These are phyloP conservation scores for Tinea semifulvella DNA, from an alignment of 2,888 invertebrate genomes.

Conservation along the genomic window DNA sequence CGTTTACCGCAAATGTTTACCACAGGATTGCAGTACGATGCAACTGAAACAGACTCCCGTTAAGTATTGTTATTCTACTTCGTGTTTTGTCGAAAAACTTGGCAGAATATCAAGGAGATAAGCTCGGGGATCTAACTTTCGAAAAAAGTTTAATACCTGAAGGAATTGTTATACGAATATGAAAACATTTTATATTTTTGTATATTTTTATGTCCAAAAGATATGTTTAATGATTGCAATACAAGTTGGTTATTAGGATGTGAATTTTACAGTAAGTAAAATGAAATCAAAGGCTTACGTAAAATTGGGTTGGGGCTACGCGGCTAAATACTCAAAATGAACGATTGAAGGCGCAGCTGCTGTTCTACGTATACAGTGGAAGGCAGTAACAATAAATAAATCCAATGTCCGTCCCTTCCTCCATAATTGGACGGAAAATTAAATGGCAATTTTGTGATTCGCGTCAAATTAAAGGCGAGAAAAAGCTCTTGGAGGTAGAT, in stretches of 20 bases:
- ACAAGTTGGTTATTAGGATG: no score
- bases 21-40: conserved; percentile 23
- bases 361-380: conserved; percentile 26
- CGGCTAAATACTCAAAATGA: conserved; percentile 23
- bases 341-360: conserved; percentile 30
- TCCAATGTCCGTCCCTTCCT: conserved; percentile 20
- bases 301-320: neutral
- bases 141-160: conserved; percentile 1
- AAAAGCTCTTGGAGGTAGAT: conserved; percentile 11
- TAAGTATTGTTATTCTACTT: conserved; percentile 21
- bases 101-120: conserved; percentile 17
- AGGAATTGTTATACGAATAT: conserved; percentile 3
- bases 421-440: conserved; percentile 24
- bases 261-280: no score
- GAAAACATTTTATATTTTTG: neutral
- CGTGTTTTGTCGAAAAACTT: conserved; percentile 19
- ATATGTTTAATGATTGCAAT: no score
- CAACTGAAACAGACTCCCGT: conserved; percentile 20
- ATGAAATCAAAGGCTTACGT: no score
- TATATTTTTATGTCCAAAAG: no score
- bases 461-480: conserved; percentile 21
- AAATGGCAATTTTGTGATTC: conserved; percentile 25
- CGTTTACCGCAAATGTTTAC: conserved; percentile 25
- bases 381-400: conserved; percentile 27
- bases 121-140: conserved; percentile 6